These are phyloP conservation scores for Percopsis transmontana DNA, from an alignment of 2,113 vertebrate species.

Conservation along the genomic window DNA sequence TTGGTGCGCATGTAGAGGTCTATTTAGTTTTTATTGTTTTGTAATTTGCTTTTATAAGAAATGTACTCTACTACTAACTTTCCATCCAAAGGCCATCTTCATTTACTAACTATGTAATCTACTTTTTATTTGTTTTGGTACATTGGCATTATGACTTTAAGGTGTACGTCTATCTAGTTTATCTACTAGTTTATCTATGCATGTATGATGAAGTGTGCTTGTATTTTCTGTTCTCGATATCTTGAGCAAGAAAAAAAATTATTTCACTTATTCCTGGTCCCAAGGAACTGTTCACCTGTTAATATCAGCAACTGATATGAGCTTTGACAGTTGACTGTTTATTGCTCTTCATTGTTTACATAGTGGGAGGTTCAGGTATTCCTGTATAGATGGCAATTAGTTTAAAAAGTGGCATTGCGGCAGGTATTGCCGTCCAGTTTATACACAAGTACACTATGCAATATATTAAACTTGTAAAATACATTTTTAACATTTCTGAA, in stretches of 20 bases:
- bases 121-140: background rate
- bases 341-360: constrained; percentile 31
- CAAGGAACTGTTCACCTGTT: constrained; percentile 7
- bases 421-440: constrained; percentile 24
- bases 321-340: constrained; percentile 4
- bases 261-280: background rate
- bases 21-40: constrained; percentile 35
- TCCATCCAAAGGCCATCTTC: background rate
- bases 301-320: constrained; percentile 1
- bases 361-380: constrained; percentile 16
- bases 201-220: background rate
- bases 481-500: constrained; percentile 38
- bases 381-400: constrained; percentile 18
- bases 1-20: constrained; percentile 3
- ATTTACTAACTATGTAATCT: background rate
- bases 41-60: constrained; percentile 5
- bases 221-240: constrained; percentile 1
- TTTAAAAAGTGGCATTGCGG: constrained; percentile 41
- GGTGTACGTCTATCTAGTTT: background rate
- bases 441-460: constrained; percentile 4
- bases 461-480: constrained; percentile 53
- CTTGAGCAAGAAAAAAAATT: background rate
- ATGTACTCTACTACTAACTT: constrained; percentile 6
- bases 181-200: background rate
- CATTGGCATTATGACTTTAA: background rate